Evolutionary conservation across 2,113 vertebrate genomes (phyloP), one percentile per base, ranked within the genome.

Genomic region (Marmota flaviventris): DNA sequence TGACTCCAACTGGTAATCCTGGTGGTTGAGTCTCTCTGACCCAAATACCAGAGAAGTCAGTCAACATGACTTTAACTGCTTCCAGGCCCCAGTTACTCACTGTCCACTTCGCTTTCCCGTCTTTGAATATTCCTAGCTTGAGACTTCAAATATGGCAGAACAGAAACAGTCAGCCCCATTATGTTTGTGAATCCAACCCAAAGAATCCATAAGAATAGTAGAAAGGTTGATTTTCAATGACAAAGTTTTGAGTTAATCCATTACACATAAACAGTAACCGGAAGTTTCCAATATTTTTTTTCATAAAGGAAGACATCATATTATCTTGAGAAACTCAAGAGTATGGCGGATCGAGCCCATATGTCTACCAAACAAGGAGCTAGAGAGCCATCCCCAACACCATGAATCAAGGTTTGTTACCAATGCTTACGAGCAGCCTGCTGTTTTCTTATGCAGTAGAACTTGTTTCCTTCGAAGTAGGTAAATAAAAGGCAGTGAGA

Each of bases 381-480:
- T 37, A 42, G 69, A 51, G 7, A 86, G 32, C 48, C 1, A 17
- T 42, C 42, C 18, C 56, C 7, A 45, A 81, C 24, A 39, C 72
- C 79, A 34, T 32, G 29, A 32, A 39, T 56, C 53, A 39, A 86
- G 27, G 25, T 69, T 34, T 5, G 1, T 61, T 61, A 73, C 10
- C 5, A 61, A 65, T 20, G 32, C 8, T 82, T 65, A 87, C 32
- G 24, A 1, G 9, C 14, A 83, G 61, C 48, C 34, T 70, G 4
- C 11, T 72, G 61, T 84, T 94, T 96, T 45, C 77, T 87, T 84
- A 75, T 3, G 1, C 32, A 67, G 37, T 39, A 78, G 29, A 93
- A 78, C 34, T 82, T 85, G 34, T 75, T 87, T 91, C 70, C 56
- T 89, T 97, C 42, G 42, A 81, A 84, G 5, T 77, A 32, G 42